Evolutionary conservation across 53 echinoderm and acorn worm genomes (phyloP).

Genomic region (Echinometra lucunter): DNA sequence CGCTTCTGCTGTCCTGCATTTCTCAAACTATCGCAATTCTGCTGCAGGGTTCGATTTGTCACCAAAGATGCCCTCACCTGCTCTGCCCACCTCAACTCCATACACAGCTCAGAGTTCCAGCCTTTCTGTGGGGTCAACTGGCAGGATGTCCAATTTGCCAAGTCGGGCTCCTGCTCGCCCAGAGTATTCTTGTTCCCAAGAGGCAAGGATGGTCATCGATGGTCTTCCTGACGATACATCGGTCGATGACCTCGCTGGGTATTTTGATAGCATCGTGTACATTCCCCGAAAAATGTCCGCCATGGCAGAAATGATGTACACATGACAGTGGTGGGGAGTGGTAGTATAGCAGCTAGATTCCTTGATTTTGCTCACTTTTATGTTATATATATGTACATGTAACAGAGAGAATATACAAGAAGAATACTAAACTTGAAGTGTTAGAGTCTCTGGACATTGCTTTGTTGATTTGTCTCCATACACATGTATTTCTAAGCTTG

Average conservation of each 20-base stretch:
- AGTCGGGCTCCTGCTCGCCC: slow-evolving; percentile 53
- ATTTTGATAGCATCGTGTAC: slow-evolving; percentile 97
- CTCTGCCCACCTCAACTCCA: background rate
- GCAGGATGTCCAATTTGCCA: background rate
- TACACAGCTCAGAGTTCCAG: background rate
- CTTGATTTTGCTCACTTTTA: background rate
- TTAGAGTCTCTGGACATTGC: background rate
- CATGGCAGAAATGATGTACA: slow-evolving; percentile 99
- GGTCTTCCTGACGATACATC: slow-evolving; percentile 90
- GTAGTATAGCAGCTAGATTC: background rate
- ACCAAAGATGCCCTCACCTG: slow-evolving; percentile 35
- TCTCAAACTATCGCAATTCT: slow-evolving; percentile 2
- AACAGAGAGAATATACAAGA: background rate
- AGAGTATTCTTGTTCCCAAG: slow-evolving; percentile 90
- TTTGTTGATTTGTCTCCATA: background rate
- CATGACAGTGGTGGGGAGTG: slow-evolving; percentile 56
- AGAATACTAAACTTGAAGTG: background rate
- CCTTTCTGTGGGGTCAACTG: background rate
- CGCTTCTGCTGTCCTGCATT: slow-evolving; percentile 8
- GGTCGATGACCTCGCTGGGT: slow-evolving; percentile 94
- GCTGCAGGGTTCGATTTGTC: background rate
- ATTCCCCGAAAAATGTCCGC: slow-evolving; percentile 98
- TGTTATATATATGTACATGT: background rate
- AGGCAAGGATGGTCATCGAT: slow-evolving; percentile 87
- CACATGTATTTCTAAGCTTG: background rate